phyloP scores from a whole-genome alignment of 2,888 invertebrate species.

The Tanytarsus gracilentus region DNA sequence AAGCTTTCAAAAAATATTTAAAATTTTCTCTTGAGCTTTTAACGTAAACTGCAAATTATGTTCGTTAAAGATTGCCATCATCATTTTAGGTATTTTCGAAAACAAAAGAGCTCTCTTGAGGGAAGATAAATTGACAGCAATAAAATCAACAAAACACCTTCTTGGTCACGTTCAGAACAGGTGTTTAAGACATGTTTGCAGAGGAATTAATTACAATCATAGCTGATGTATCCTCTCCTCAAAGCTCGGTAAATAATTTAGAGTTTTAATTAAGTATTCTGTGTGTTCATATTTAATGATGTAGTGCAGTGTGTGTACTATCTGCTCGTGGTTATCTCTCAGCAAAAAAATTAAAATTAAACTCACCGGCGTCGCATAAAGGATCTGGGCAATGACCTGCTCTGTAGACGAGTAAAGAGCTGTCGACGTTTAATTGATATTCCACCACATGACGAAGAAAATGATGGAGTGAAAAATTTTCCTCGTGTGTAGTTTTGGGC shows the following conservation, averaged over 20 bases:
- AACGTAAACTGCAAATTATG: too few relatives aligned
- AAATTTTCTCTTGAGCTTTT: too few relatives aligned
- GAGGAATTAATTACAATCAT: too few relatives aligned
- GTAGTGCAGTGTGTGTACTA: not conserved
- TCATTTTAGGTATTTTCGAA: too few relatives aligned
- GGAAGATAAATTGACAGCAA: not conserved
- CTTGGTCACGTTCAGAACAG: not conserved
- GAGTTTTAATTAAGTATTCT: too few relatives aligned
- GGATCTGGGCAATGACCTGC: slow-evolving; percentile 31
- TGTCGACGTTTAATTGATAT: not conserved
- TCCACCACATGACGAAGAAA: not conserved
- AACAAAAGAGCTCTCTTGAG: too few relatives aligned
- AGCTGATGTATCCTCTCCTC: too few relatives aligned
- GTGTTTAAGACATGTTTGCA: not conserved
- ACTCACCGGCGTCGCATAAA: slow-evolving; percentile 31
- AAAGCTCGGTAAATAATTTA: too few relatives aligned
- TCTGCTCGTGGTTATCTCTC: not conserved
- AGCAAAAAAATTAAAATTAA: too few relatives aligned
- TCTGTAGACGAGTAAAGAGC: slow-evolving; percentile 21
- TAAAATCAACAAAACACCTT: not conserved
- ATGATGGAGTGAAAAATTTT: slow-evolving; percentile 17
- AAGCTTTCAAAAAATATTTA: too few relatives aligned
- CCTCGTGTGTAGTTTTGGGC: slow-evolving; percentile 17
- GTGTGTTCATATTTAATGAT: not conserved
- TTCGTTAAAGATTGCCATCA: too few relatives aligned